A percentile compares a stretch with the other conserved stretches of the same genome.
Evolutionary conservation across 2,113 vertebrate species (phyloP).

Genomic region (Oophaga pumilio): DNA sequence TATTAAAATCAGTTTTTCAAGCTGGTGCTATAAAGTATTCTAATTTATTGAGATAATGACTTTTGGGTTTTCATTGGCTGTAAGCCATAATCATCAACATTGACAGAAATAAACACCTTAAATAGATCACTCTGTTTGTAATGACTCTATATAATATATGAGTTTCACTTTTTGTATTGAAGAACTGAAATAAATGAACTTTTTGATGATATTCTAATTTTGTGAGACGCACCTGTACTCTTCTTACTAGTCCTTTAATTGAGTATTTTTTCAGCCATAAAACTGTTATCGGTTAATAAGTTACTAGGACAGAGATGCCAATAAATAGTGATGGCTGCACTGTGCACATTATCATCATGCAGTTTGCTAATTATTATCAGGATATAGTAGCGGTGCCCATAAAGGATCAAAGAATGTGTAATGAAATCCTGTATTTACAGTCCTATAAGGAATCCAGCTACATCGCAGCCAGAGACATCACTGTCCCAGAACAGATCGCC

Average conservation of each 20-base stretch:
- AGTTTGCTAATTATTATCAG: conserved; percentile 25
- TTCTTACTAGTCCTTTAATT: neutral
- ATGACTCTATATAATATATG: too few species aligned
- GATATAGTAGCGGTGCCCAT: neutral
- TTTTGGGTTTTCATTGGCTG: too few species aligned
- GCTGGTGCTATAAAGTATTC: too few species aligned
- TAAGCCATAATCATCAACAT: too few species aligned
- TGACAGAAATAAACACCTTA: too few species aligned
- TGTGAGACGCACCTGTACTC: too few species aligned
- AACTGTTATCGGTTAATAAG: neutral
- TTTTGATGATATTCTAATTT: too few species aligned
- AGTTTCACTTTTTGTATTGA: too few species aligned
- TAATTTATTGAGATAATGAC: too few species aligned
- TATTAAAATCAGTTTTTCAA: too few species aligned
- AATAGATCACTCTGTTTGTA: too few species aligned
- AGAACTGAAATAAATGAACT: too few species aligned
- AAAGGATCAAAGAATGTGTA: neutral
- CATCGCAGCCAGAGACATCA: neutral
- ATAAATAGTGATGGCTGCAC: neutral
- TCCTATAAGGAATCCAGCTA: neutral
- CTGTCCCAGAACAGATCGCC: neutral
- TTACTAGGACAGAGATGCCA: neutral
- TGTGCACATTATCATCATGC: neutral
- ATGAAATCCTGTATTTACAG: neutral
- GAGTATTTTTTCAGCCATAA: neutral